A percentile compares a stretch with the other conserved stretches of the same genome.
phyloP scores from a whole-genome alignment of 2,797 vertebrate genomes.

The Botia almorhae region DNA sequence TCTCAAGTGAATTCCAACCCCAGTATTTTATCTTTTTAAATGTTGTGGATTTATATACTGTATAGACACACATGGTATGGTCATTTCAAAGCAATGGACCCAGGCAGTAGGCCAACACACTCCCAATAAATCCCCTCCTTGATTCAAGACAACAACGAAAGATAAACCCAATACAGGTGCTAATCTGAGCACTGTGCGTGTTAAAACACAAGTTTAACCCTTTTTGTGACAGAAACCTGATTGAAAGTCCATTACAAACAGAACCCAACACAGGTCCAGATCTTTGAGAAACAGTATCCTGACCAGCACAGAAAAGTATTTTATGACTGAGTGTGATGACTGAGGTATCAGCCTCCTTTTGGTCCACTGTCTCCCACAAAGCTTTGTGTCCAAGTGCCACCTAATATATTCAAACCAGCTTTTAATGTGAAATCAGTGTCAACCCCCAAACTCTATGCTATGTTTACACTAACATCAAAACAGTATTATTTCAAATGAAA shows the following conservation, averaged over 20 bases:
- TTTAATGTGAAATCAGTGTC: neutral
- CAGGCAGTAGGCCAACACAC: neutral
- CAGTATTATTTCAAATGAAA: neutral
- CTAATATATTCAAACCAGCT: neutral
- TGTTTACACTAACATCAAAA: constrained; percentile 3
- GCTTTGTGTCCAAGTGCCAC: neutral
- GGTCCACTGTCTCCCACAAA: constrained; percentile 26
- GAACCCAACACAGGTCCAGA: neutral
- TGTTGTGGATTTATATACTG: neutral
- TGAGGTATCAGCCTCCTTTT: neutral
- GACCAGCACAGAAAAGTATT: neutral
- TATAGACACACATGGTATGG: neutral
- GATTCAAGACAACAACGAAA: constrained; percentile 13
- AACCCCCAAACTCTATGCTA: neutral
- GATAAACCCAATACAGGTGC: neutral
- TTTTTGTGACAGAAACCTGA: neutral
- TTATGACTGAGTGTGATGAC: neutral
- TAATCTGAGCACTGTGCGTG: neutral
- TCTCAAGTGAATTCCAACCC: neutral
- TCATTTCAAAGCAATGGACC: neutral
- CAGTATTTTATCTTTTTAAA: neutral
- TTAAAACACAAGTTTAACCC: neutral
- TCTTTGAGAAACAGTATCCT: neutral
- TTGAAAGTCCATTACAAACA: neutral
- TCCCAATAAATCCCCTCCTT: constrained; percentile 9